Percentiles rank a stretch among this genome's conserved stretches.
Conservation (phyloP, 2,797 vertebrate genomes). For the Dermochelys coriacea region DNA sequence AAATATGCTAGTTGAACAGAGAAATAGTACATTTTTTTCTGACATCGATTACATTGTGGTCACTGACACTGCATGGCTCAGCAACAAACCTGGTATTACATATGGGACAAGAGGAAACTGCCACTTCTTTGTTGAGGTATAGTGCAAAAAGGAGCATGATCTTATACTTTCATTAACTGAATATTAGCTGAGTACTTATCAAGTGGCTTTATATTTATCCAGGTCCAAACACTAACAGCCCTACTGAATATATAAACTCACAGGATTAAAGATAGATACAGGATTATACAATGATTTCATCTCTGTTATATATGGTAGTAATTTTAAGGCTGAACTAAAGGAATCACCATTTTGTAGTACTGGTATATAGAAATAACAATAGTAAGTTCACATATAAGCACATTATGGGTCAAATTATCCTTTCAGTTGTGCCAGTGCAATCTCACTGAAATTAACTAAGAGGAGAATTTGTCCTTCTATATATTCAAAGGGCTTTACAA, state of each 20-base stretch:
- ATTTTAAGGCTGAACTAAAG: neutral
- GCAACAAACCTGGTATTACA: constrained; percentile 84
- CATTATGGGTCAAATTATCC: neutral
- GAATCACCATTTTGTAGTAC: neutral
- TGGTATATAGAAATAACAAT: neutral
- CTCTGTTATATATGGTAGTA: neutral
- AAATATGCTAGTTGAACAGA: constrained; percentile 82
- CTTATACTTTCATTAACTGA: neutral
- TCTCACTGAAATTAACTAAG: neutral
- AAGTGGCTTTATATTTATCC: neutral
- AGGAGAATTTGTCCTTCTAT: neutral
- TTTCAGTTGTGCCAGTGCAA: neutral
- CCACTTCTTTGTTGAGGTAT: constrained; percentile 89
- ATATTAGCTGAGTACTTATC: neutral
- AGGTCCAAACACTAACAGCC: neutral
- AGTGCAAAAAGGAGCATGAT: neutral
- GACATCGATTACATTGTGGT: constrained; percentile 88
- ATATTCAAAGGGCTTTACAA: neutral
- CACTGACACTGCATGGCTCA: constrained; percentile 89
- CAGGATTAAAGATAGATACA: neutral
- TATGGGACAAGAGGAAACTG: constrained; percentile 90
- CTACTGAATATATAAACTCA: neutral
- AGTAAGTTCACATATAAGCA: neutral
- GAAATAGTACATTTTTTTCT: constrained; percentile 86
- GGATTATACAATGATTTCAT: neutral